Evolutionary conservation across 2,113 vertebrate species (phyloP).

Genomic region (Neoarius graeffei): DNA sequence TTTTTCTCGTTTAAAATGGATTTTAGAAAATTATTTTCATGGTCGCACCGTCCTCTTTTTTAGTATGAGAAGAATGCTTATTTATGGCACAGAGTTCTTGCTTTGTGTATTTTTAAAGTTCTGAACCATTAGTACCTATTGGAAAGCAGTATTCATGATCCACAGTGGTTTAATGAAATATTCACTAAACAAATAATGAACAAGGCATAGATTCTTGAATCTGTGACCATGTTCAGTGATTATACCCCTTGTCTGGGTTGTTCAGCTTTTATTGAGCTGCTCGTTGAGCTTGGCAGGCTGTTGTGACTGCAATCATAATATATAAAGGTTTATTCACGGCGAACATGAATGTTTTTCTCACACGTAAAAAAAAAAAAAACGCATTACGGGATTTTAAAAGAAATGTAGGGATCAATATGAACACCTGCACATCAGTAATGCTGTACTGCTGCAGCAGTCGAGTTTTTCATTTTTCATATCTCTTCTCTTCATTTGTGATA

Average conservation of each 20-base stretch:
- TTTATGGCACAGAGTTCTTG: neutral
- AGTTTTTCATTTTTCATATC: neutral
- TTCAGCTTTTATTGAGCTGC: constrained; percentile 47
- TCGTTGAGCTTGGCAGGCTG: constrained; percentile 52
- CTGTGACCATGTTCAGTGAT: constrained; percentile 42
- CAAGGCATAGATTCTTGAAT: constrained; percentile 43
- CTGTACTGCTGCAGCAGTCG: neutral
- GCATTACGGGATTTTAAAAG: neutral
- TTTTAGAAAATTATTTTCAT: constrained; percentile 5
- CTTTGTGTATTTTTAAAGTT: neutral
- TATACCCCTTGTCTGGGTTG: constrained; percentile 23
- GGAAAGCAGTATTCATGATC: constrained; percentile 61
- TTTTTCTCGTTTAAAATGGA: neutral
- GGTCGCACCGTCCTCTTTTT: neutral
- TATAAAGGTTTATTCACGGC: neutral
- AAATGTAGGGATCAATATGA: neutral
- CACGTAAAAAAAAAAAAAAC: neutral
- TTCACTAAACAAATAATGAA: constrained; percentile 59
- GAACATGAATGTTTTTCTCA: neutral
- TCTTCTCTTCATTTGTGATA: neutral
- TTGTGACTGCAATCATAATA: constrained; percentile 32
- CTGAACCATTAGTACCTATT: constrained; percentile 41
- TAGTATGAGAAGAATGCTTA: constrained; percentile 7
- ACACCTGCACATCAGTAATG: neutral
- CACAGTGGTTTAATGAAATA: constrained; percentile 63